Percentiles rank a stretch among this genome's conserved stretches.
These are phyloP conservation scores for Panthera uncia DNA, from an alignment of 2,113 vertebrate species.

Conservation along the genomic window DNA sequence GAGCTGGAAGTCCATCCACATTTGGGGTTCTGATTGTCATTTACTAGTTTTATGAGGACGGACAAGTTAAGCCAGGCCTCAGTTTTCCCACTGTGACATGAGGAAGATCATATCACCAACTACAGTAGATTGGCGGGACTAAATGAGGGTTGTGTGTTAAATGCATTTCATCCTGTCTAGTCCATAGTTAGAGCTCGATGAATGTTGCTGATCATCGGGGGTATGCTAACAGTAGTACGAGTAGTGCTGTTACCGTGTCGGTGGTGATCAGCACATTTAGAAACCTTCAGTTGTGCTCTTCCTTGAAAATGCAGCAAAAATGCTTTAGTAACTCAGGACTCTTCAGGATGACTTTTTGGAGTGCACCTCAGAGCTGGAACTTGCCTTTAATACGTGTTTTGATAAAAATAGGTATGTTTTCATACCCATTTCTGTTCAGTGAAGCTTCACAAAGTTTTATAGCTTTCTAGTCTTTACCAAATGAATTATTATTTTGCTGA, in stretches of 20 bases:
- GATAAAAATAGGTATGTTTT: not conserved
- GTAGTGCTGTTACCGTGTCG: not conserved
- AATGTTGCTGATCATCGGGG: not conserved
- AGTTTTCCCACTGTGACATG: not conserved
- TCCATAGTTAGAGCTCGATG: not conserved
- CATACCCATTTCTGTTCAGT: not conserved
- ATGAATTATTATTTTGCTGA: constrained; percentile 3
- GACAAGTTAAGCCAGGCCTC: not conserved
- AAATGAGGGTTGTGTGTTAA: not conserved
- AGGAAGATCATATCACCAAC: not conserved
- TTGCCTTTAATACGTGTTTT: not conserved
- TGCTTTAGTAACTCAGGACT: not conserved
- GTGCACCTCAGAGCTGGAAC: not conserved
- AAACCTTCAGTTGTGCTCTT: not conserved
- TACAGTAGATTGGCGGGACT: not conserved
- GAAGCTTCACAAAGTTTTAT: not conserved
- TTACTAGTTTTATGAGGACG: not conserved
- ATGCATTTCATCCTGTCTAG: not conserved
- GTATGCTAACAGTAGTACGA: rapidly evolving
- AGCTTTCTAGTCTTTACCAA: not conserved
- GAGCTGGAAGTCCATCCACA: too few species aligned
- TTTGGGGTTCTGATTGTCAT: not conserved
- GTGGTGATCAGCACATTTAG: not conserved
- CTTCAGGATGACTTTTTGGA: not conserved
- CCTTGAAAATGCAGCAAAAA: not conserved